Evolutionary conservation across 2,113 vertebrate genomes (phyloP).

Genomic region (Xenopus borealis): DNA sequence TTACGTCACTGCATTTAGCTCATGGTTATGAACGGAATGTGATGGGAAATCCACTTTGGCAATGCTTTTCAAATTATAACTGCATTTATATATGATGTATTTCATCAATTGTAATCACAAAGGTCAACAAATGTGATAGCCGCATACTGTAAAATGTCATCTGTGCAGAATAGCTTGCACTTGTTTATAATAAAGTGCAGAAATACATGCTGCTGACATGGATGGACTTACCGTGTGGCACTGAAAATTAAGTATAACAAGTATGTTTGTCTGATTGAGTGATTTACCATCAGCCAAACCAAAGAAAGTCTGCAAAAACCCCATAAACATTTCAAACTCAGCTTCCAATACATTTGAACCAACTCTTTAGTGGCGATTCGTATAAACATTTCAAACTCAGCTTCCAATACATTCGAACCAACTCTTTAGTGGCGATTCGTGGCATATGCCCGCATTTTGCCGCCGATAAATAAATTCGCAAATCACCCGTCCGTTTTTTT

Average conservation of each 20-base stretch:
- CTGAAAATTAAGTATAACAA: not conserved
- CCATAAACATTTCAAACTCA: no score
- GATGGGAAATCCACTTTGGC: no score
- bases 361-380: no score
- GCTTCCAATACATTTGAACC: no score
- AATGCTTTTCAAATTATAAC: not conserved
- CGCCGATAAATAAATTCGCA: no score
- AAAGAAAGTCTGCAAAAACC: no score
- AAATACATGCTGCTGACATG: not conserved
- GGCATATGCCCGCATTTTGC: no score
- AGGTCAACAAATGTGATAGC: not conserved
- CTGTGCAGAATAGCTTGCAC: not conserved
- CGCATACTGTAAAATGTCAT: not conserved
- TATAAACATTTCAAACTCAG: no score
- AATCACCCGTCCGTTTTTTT: no score
- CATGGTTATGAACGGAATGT: not conserved
- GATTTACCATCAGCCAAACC: no score
- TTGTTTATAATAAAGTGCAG: not conserved
- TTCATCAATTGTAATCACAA: not conserved
- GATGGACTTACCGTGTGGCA: not conserved
- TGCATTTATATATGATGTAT: not conserved
- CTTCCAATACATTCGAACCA: no score
- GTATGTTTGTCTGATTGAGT: not conserved
- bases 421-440: no score
- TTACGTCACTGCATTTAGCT: not conserved